A percentile compares a stretch with the other conserved stretches of the same genome.
Evolutionary conservation across 1,140 invertebrate genomes (phyloP).

Genomic region (Rhyacophila brunnea): DNA sequence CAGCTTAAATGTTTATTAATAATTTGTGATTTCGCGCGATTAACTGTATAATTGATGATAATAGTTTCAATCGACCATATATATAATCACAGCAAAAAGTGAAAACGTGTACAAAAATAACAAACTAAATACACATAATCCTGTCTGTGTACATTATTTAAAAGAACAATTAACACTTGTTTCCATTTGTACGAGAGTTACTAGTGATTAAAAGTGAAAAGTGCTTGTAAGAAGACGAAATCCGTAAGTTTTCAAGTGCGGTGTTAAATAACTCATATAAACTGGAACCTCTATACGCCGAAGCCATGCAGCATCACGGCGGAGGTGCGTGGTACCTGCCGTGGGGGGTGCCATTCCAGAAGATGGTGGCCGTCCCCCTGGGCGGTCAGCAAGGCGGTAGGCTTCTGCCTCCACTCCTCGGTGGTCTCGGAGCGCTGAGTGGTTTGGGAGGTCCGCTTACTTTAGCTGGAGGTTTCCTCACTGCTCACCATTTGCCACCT

Average conservation of each 20-base stretch:
- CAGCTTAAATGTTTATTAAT: too few relatives aligned
- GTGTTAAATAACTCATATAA: background rate
- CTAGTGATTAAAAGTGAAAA: background rate
- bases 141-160: too few relatives aligned
- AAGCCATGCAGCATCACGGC: slow-evolving; percentile 49
- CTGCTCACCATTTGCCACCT: slow-evolving; percentile 39
- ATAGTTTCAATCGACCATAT: too few relatives aligned
- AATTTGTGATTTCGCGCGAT: too few relatives aligned
- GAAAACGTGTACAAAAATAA: too few relatives aligned
- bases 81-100: too few relatives aligned
- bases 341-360: slow-evolving; percentile 56
- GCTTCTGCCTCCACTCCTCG: slow-evolving; percentile 27
- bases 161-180: too few relatives aligned
- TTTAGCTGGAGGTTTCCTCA: slow-evolving; percentile 42
- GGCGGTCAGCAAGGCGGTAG: slow-evolving; percentile 28
- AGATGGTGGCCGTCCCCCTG: slow-evolving; percentile 51
- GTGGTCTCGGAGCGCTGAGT: slow-evolving; percentile 22
- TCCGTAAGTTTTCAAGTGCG: background rate
- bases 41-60: too few relatives aligned
- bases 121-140: too few relatives aligned
- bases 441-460: slow-evolving; percentile 14
- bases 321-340: slow-evolving; percentile 55
- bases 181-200: too few relatives aligned
- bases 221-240: background rate
- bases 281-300: slow-evolving; percentile 28